These are phyloP conservation scores for Hydrophis major DNA, from an alignment of 2,797 vertebrate species.

Conservation along the genomic window DNA sequence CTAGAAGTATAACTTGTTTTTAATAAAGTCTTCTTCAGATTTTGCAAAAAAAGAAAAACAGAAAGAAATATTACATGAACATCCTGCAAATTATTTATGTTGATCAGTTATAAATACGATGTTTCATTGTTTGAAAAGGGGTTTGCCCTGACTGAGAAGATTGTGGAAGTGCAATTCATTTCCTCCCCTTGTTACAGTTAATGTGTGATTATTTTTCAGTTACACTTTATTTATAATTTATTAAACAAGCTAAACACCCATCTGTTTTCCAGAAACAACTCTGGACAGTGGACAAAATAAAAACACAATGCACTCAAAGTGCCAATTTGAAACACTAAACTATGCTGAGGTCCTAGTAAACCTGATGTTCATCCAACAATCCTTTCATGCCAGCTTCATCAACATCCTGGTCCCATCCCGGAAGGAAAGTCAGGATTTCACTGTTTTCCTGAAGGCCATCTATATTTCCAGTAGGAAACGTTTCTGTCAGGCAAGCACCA, in stretches of 20 bases:
- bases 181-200: not conserved
- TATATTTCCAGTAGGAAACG: not conserved
- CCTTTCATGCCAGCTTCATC: not conserved
- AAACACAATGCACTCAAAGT: not conserved
- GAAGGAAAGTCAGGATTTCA: not conserved
- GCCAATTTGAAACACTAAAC: not conserved
- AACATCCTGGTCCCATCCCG: not conserved
- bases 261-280: not conserved
- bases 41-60: not conserved
- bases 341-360: not conserved
- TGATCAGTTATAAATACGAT: not conserved
- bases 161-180: not conserved
- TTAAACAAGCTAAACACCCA: not conserved
- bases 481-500: not conserved
- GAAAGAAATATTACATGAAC: not conserved
- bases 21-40: not conserved
- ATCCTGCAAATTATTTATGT: not conserved
- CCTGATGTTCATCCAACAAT: not conserved
- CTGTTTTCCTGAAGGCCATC: not conserved
- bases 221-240: not conserved
- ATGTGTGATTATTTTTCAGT: not conserved
- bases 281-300: not conserved
- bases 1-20: not conserved
- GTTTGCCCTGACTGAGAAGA: not conserved
- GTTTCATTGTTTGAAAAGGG: not conserved